Conservation (phyloP, 2,113 vertebrate species). For the Etheostoma cragini region DNA sequence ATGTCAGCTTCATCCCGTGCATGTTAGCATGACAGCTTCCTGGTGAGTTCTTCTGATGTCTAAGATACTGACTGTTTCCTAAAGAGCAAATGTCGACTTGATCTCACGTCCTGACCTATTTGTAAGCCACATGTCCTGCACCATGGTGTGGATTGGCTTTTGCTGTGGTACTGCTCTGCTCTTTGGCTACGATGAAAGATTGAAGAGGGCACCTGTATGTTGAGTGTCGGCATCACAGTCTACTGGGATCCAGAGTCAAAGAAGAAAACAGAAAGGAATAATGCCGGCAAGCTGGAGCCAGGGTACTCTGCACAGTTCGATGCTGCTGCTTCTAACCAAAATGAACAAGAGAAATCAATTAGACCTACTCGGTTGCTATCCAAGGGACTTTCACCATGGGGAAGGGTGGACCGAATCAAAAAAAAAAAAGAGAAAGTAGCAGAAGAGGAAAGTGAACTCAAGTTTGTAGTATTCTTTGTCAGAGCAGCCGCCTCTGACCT, state of each 20-base stretch:
- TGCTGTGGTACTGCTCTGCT: slow-evolving; percentile 29
- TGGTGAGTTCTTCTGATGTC: not conserved
- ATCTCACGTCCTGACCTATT: slow-evolving; percentile 61
- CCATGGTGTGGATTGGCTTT: not conserved
- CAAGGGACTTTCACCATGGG: slow-evolving; percentile 65
- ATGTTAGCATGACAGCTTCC: slow-evolving; percentile 10
- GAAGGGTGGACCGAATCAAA: slow-evolving; percentile 61
- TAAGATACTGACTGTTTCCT: slow-evolving; percentile 40
- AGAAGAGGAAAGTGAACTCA: slow-evolving; percentile 56
- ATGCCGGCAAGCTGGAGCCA: slow-evolving; percentile 70
- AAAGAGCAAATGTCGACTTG: slow-evolving; percentile 39
- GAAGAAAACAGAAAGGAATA: slow-evolving; percentile 58
- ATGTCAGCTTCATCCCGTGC: not conserved
- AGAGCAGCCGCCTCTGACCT: slow-evolving; percentile 60
- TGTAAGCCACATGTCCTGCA: slow-evolving; percentile 12
- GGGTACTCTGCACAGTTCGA: slow-evolving; percentile 73
- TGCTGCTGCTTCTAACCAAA: slow-evolving; percentile 70
- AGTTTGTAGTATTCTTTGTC: slow-evolving; percentile 63
- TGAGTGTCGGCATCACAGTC: slow-evolving; percentile 55
- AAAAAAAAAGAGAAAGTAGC: slow-evolving; percentile 46
- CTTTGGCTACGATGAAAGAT: slow-evolving; percentile 21
- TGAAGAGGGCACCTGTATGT: slow-evolving; percentile 51
- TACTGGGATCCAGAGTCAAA: slow-evolving; percentile 47
- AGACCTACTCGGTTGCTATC: slow-evolving; percentile 77
- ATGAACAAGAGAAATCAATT: slow-evolving; percentile 85